Percentiles rank a stretch among this genome's conserved stretches.
Conservation (phyloP, 2,888 invertebrate genomes). For the Eudemis profundana region DNA sequence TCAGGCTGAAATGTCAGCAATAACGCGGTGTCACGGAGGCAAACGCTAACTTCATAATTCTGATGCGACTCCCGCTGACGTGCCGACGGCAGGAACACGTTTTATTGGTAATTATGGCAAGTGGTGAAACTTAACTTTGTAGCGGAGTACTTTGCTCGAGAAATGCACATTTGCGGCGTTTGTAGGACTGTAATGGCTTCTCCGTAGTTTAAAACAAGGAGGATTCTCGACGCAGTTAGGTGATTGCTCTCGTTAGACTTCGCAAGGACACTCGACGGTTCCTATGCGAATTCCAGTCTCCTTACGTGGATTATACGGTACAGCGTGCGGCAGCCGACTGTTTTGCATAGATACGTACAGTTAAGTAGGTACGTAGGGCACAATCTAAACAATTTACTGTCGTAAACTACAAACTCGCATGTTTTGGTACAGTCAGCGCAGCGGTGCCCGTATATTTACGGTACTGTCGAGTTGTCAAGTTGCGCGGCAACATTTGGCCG, state of each 20-base stretch:
- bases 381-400: slow-evolving; percentile 75
- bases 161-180: slow-evolving; percentile 78
- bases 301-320: slow-evolving; percentile 55
- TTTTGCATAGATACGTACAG: slow-evolving; percentile 52
- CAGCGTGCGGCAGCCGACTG: slow-evolving; percentile 53
- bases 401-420: slow-evolving; percentile 73
- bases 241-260: slow-evolving; percentile 76
- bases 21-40: slow-evolving; percentile 72
- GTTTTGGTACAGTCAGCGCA: slow-evolving; percentile 72
- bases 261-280: slow-evolving; percentile 60
- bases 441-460: slow-evolving; percentile 74
- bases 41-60: slow-evolving; percentile 73
- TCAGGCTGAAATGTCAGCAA: slow-evolving; percentile 76
- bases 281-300: slow-evolving; percentile 58
- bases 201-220: slow-evolving; percentile 75
- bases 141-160: slow-evolving; percentile 64
- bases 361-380: slow-evolving; percentile 58
- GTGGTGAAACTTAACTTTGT: slow-evolving; percentile 77
- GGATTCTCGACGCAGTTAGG: slow-evolving; percentile 75
- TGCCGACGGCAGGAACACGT: slow-evolving; percentile 69
- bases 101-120: slow-evolving; percentile 80
- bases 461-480: slow-evolving; percentile 76
- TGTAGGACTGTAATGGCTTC: slow-evolving; percentile 77
- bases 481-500: slow-evolving; percentile 72
- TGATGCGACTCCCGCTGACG: slow-evolving; percentile 67